phyloP scores from a whole-genome alignment of 2,797 vertebrate genomes.

The Microctenopoma lineatum region DNA sequence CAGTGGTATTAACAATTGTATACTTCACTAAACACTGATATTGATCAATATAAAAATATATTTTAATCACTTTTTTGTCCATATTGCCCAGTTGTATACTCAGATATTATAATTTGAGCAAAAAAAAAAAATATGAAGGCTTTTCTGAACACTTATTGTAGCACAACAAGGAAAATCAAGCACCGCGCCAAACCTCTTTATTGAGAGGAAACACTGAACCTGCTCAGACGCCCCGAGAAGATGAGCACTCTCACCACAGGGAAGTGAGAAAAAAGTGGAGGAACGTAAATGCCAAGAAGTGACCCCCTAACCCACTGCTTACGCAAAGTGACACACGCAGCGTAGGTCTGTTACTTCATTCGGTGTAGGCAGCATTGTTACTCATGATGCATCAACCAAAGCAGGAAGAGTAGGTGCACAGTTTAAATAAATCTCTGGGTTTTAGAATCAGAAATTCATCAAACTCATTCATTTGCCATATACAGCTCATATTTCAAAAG shows the following conservation, averaged over 20 bases:
- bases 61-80: no score
- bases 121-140: no score
- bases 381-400: conserved; percentile 26
- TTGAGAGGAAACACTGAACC: neutral
- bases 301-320: conserved; percentile 17
- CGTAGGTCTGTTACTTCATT: conserved; percentile 22
- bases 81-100: no score
- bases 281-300: conserved; percentile 40
- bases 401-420: neutral
- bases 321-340: conserved; percentile 4
- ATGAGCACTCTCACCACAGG: conserved; percentile 2
- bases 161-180: no score
- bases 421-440: neutral
- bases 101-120: no score
- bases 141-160: no score
- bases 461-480: no score
- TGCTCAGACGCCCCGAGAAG: conserved; percentile 12
- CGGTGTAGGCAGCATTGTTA: conserved; percentile 39
- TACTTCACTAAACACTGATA: no score
- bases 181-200: no score
- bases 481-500: neutral
- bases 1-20: no score
- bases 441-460: no score
- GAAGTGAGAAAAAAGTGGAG: conserved; percentile 13
- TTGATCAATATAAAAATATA: no score